Evolutionary conservation across 2,113 vertebrate genomes (phyloP).

Genomic region (Baryphthengus martii): DNA sequence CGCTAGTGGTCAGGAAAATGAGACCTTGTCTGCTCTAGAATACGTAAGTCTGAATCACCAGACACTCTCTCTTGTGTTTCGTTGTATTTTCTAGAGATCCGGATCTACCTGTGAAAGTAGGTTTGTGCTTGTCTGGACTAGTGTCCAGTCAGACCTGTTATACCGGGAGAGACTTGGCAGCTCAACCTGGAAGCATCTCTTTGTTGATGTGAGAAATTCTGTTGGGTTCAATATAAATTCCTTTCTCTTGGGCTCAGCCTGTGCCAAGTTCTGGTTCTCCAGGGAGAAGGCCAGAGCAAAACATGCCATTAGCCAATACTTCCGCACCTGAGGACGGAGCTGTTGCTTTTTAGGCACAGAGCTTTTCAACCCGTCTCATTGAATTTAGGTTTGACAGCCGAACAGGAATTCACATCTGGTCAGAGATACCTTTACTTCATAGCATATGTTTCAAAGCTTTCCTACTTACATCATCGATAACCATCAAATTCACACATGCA

Average conservation of each 20-base stretch:
- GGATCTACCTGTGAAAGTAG: background rate
- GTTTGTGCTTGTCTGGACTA: background rate
- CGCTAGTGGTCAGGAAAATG: background rate
- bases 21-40: background rate
- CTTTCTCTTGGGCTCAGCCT: background rate
- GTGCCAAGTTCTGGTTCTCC: background rate
- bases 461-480: background rate
- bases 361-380: background rate
- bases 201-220: background rate
- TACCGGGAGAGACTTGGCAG: background rate
- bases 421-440: background rate
- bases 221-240: background rate
- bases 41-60: background rate
- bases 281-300: background rate
- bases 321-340: background rate
- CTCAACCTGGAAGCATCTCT: background rate
- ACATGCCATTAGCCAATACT: background rate
- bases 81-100: background rate
- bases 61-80: background rate
- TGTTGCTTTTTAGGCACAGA: background rate
- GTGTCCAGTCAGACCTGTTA: background rate
- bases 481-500: background rate
- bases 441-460: background rate
- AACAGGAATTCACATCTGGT: background rate
- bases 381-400: background rate